Evolutionary conservation across 2,888 invertebrate genomes (phyloP).

Genomic region (Ennomos erosarius): DNA sequence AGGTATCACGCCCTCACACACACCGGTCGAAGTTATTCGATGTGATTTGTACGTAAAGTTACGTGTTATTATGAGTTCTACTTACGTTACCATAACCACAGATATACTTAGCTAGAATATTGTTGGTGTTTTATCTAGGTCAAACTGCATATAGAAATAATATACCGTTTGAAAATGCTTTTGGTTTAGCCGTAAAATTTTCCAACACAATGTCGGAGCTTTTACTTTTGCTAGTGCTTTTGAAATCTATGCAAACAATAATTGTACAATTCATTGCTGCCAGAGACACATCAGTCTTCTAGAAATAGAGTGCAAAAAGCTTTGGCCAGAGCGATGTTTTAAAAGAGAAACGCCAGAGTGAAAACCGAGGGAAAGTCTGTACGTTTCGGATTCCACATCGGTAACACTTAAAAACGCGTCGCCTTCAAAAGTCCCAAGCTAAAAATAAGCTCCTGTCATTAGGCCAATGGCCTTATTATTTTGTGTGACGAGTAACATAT

Average conservation of each 20-base stretch:
- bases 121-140: too few species aligned
- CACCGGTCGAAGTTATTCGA: too few species aligned
- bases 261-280: conserved; percentile 26
- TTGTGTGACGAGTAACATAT: conserved; percentile 81
- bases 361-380: conserved; percentile 47
- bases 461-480: conserved; percentile 84
- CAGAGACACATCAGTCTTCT: conserved; percentile 25
- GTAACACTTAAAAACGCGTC: conserved; percentile 63
- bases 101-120: too few species aligned
- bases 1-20: too few species aligned
- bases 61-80: too few species aligned
- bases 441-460: conserved; percentile 78
- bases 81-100: too few species aligned
- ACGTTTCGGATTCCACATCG: conserved; percentile 49
- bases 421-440: conserved; percentile 68
- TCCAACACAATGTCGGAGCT: not conserved
- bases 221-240: conserved; percentile 6
- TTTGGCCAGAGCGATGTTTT: conserved; percentile 17
- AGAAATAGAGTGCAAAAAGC: conserved; percentile 26
- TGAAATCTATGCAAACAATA: conserved; percentile 21
- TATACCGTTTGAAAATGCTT: not conserved
- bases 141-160: too few species aligned
- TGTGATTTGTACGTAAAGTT: too few species aligned
- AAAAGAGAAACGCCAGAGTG: conserved; percentile 36
- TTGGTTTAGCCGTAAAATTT: conserved; percentile 1